Conservation (phyloP, 30 jellyfish, hydroid and myxozoan genomes). For the Aurelia coerulea region DNA sequence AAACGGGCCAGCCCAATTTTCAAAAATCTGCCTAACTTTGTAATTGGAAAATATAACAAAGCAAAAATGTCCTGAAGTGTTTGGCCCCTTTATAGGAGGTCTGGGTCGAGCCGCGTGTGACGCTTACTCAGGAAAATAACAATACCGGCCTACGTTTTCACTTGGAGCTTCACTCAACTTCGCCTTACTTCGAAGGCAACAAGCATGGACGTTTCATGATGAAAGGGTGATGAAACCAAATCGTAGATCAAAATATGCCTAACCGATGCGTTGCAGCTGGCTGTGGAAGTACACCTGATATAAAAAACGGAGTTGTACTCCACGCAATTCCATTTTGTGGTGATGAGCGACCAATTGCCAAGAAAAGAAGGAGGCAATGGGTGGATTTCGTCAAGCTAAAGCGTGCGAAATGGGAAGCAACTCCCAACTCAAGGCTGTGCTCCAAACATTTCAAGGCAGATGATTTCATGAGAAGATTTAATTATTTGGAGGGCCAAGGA, state of each 20-base stretch:
- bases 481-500: constrained; percentile 22
- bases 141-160: too few relatives aligned
- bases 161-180: too few relatives aligned
- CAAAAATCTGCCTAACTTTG: too few relatives aligned
- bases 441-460: constrained; percentile 30
- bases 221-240: too few relatives aligned
- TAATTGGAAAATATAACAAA: too few relatives aligned
- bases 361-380: constrained; percentile 39
- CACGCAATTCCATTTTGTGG: constrained; percentile 34
- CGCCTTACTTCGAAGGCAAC: too few relatives aligned
- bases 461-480: constrained; percentile 16
- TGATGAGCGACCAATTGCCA: constrained; percentile 34
- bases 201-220: too few relatives aligned
- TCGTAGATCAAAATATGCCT: constrained; percentile 8
- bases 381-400: constrained; percentile 15
- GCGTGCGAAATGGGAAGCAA: constrained; percentile 29
- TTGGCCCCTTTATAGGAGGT: too few relatives aligned
- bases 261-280: constrained; percentile 23
- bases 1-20: too few relatives aligned
- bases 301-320: constrained; percentile 22
- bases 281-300: neutral
- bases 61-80: too few relatives aligned
- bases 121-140: too few relatives aligned
- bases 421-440: constrained; percentile 4
- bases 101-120: too few relatives aligned